Evolutionary conservation across 1,140 invertebrate species (phyloP).

Genomic region (Doryteuthis pealeii): DNA sequence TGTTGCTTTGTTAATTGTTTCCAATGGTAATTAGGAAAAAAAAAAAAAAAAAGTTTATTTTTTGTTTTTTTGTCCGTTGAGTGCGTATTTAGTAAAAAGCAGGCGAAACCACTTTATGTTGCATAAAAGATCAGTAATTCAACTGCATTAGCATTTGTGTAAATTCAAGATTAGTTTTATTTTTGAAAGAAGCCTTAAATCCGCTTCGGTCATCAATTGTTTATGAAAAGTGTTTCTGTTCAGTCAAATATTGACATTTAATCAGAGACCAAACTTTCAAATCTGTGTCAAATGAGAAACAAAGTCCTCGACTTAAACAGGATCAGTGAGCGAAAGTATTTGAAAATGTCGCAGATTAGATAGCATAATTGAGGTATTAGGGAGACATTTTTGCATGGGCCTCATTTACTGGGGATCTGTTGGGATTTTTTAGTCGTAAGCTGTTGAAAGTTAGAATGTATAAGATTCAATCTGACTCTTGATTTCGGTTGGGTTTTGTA

Average conservation of each 20-base stretch:
- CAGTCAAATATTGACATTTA: conserved; percentile 10
- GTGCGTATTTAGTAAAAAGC: too few relatives aligned
- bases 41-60: too few relatives aligned
- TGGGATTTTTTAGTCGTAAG: conserved; percentile 17
- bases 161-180: conserved; percentile 12
- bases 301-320: conserved; percentile 26
- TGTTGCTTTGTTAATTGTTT: too few relatives aligned
- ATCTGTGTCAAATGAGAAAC: conserved; percentile 27
- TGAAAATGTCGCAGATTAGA: conserved; percentile 20
- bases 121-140: not conserved
- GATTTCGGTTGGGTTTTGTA: conserved; percentile 5
- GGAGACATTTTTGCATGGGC: conserved; percentile 11
- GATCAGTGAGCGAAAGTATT: conserved; percentile 27
- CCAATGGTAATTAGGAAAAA: too few relatives aligned
- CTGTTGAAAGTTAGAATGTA: conserved; percentile 8
- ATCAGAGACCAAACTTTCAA: conserved; percentile 7
- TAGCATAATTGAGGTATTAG: conserved; percentile 31
- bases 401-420: conserved; percentile 24
- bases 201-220: conserved; percentile 9
- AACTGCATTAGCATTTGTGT: conserved; percentile 3
- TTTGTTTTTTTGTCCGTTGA: too few relatives aligned
- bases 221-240: conserved; percentile 8
- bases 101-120: too few relatives aligned
- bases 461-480: conserved; percentile 7
- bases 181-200: conserved; percentile 6